Evolutionary conservation across 2,797 vertebrate species (phyloP), one percentile per base, ranked within the genome.

Genomic region (Arctocebus calabarensis): DNA sequence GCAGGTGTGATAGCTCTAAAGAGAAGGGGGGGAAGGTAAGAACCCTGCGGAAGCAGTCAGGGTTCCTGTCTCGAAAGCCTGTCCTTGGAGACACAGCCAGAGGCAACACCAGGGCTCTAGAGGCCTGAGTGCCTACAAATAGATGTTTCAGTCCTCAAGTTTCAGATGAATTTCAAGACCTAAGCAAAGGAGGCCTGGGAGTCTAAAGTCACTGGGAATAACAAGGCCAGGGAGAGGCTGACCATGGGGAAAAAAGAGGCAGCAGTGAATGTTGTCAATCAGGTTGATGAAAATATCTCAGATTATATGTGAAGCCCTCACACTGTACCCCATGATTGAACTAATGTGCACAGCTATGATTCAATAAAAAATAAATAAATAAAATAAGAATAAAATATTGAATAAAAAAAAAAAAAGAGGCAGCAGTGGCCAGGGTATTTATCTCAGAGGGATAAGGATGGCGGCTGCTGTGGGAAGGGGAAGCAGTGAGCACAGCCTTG

Each of bases 161-260:
- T 95, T 70, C n/a, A 25, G 37, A n/a, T 22, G 68, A 25, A 23
- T 45, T 78, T 90, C 77, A 73, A 87, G 75, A 74, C 27, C 19
- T n/a, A 27, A 32, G 45, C 61, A 73, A 66, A 17, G 61, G 62
- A 82, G 77, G 75, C 20, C 29, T 27, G 22, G 37, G 52, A 88
- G 13, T 20, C 70, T 59, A 40, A 96, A 81, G 45, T 77, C 32
- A 32, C 32, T 77, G 66, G 86, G 62, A 94, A 74, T 90, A 64
- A 25, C 25, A 16, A 57, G 74, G 4, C 43, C 34, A 43, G 29
- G 52, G 45, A 84, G 70, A 89, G 68, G 32, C 23, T 84, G 78
- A 59, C 34, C 6, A 6, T 14, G n/a, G 40, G 74, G 66, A 43
- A 23, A 61, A 34, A 70, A 34, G 84, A 89, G 81, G 40, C 73